Base-by-base conservation (phyloP, 1,140 invertebrate species). In the Protaetia brevitarsis region DNA sequence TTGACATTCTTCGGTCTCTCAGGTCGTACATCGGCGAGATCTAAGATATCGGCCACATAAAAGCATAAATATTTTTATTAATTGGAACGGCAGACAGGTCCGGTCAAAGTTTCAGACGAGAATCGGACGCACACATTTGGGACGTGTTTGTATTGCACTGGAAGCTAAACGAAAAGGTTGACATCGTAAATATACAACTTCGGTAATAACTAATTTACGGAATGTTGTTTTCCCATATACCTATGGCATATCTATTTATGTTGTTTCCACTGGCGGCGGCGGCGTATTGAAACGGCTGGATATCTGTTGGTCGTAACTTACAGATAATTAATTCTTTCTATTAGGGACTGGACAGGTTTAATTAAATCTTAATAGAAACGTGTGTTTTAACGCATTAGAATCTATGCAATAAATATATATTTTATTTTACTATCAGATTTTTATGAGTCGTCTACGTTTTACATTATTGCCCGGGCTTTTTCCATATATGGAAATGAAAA, bases 41-140 rank as follows among this genome's bases (percentile, higher is more conserved):
- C 41, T 45, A 45, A 45, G 41, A 45, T 45, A 45, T 19, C 41
- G 41, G 41, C 13, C 41, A 45, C 41, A 45, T 45, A 45, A 45
- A 45, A 7, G 41, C 41, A 45, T 45, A 45, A 45, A 45, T 13
- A 45, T 45, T 45, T 45, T 45, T 45, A 45, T 45, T 45, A 45
- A 45, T 45, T 45, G 13, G 41, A n/a, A 45, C 41, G 41, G 41
- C 41, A 21, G 41, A 45, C 13, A 19, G 16, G 41, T 21, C 23
- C 41, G 41, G n/a, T 45, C 41, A 45, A 45, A 45, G 41, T 45
- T 45, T 45, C 16, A 2, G 41, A 21, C 41, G 41, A 45, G 16
- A 45, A 21, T 45, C 10, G 41, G 41, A 45, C 23, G 41, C 16
- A 45, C 23, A 45, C 23, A 45, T 45, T 13, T 45, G 41, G n/a